Evolutionary conservation across 2,888 invertebrate species (phyloP).

Genomic region (Salpingus planirostris): DNA sequence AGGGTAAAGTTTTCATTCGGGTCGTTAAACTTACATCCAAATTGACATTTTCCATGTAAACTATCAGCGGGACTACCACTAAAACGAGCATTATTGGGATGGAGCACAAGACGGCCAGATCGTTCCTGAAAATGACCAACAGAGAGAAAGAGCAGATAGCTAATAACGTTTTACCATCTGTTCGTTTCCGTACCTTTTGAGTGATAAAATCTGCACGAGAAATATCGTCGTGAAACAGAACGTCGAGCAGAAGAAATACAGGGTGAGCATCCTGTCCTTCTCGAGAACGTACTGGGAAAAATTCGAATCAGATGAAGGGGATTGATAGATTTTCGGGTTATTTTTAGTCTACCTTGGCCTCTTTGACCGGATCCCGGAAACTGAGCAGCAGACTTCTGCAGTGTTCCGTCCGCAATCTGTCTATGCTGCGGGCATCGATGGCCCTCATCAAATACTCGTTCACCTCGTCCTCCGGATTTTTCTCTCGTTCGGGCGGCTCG

Average conservation of each 20-base stretch:
- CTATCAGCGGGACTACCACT: slow-evolving; percentile 47
- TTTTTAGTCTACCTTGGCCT: slow-evolving; percentile 65
- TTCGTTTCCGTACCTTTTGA: slow-evolving; percentile 31
- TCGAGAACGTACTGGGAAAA: slow-evolving; percentile 68
- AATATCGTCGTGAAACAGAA: slow-evolving; percentile 62
- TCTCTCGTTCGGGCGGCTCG: slow-evolving; percentile 54
- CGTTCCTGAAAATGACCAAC: slow-evolving; percentile 34
- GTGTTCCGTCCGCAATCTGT: slow-evolving; percentile 79
- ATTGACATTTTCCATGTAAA: slow-evolving; percentile 46
- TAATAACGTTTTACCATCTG: no score
- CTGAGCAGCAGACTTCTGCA: slow-evolving; percentile 77
- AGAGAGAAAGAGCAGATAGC: slow-evolving; percentile 3
- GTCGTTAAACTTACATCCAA: slow-evolving; percentile 37
- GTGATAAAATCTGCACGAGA: slow-evolving; percentile 52
- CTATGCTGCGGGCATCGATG: slow-evolving; percentile 90
- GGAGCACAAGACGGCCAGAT: slow-evolving; percentile 38
- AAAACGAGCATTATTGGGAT: slow-evolving; percentile 41
- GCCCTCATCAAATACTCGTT: slow-evolving; percentile 95
- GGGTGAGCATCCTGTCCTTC: slow-evolving; percentile 75
- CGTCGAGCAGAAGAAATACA: slow-evolving; percentile 77
- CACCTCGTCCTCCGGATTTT: slow-evolving; percentile 86
- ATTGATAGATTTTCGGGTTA: no score
- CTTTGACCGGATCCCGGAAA: slow-evolving; percentile 72
- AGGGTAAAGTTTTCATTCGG: no score
- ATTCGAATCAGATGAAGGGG: no score